phyloP scores from a whole-genome alignment of 2,888 invertebrate species.

The Pollenia labialis region DNA sequence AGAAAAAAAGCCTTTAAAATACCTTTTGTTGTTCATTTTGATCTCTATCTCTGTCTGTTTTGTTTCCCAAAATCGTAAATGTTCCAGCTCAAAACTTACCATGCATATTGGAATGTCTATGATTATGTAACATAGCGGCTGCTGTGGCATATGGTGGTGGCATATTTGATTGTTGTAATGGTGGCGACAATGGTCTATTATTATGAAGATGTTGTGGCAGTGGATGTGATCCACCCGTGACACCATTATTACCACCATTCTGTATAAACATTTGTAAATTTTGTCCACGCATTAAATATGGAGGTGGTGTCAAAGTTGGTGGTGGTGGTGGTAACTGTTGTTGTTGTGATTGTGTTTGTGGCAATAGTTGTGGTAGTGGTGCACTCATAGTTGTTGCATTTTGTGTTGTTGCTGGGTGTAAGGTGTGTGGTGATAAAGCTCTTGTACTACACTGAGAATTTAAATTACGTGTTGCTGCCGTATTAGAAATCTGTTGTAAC shows the following conservation, averaged over 20 bases:
- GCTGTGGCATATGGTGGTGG: conserved; percentile 71
- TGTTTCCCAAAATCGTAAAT: conserved; percentile 5
- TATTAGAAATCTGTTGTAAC: conserved; percentile 81
- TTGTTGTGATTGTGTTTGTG: conserved; percentile 71
- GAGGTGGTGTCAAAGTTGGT: conserved; percentile 75
- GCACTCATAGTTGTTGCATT: conserved; percentile 58
- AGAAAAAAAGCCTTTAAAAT: not conserved
- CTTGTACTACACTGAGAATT: conserved; percentile 78
- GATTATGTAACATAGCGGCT: conserved; percentile 71
- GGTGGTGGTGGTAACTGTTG: conserved; percentile 69
- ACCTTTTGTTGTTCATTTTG: not conserved
- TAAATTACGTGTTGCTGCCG: conserved; percentile 80
- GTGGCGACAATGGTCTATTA: conserved; percentile 75
- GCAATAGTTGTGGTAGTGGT: conserved; percentile 60
- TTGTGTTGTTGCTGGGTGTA: conserved; percentile 77
- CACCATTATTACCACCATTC: conserved; percentile 36
- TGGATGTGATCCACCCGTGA: conserved; percentile 63
- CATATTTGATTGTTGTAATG: conserved; percentile 70
- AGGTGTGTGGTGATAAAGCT: conserved; percentile 76
- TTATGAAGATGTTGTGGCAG: conserved; percentile 75
- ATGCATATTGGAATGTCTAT: conserved; percentile 79
- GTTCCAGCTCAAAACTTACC: conserved; percentile 77
- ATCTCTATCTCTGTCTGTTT: not conserved
- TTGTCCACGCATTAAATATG: conserved; percentile 76
- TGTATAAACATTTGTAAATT: conserved; percentile 72